phyloP scores from a whole-genome alignment of 2,888 invertebrate genomes.

The Biston betularia region DNA sequence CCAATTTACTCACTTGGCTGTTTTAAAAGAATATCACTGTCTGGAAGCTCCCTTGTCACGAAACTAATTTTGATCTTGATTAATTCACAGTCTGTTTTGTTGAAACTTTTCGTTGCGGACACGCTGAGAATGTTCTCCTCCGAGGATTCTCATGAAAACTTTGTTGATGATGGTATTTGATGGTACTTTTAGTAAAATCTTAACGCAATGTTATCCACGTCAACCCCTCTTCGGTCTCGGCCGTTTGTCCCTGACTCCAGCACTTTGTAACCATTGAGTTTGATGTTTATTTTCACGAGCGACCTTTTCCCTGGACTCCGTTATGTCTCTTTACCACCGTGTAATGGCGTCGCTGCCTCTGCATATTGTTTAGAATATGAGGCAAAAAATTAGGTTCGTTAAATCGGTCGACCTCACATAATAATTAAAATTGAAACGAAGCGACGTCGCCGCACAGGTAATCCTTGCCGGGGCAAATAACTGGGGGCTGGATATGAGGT shows the following conservation, averaged over 20 bases:
- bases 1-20: slow-evolving; percentile 17
- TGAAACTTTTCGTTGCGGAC: background rate
- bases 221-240: slow-evolving; percentile 16
- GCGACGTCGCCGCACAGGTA: slow-evolving; percentile 20
- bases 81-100: slow-evolving; percentile 14
- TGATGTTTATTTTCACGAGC: slow-evolving; percentile 40
- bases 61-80: slow-evolving; percentile 10
- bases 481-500: slow-evolving; percentile 16
- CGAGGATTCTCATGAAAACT: background rate
- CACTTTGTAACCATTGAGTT: slow-evolving; percentile 36
- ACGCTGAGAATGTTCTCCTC: slow-evolving; percentile 6
- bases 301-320: slow-evolving; percentile 24
- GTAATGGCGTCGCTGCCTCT: slow-evolving; percentile 31
- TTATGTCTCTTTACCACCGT: slow-evolving; percentile 28
- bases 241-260: slow-evolving; percentile 28
- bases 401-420: slow-evolving; percentile 4
- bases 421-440: slow-evolving; percentile 8
- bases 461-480: slow-evolving; percentile 9
- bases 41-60: slow-evolving; percentile 10
- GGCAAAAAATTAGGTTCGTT: background rate
- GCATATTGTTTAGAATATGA: background rate
- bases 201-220: background rate
- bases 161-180: slow-evolving; percentile 9
- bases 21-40: background rate
- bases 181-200: background rate